Conservation (phyloP, 2,797 vertebrate species). For the Mus minutoides region DNA sequence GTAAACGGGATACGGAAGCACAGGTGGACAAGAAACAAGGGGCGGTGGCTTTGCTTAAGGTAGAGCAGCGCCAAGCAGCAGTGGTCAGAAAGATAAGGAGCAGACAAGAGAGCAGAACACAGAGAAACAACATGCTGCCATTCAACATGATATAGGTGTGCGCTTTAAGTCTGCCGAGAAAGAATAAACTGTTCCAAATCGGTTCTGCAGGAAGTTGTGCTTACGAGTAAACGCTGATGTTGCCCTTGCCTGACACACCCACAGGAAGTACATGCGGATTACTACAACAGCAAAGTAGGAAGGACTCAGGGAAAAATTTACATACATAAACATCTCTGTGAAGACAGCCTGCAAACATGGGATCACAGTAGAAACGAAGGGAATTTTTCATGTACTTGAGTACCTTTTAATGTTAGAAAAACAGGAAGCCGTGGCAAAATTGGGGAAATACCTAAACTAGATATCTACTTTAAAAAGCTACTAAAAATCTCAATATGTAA, state of each 20-base stretch:
- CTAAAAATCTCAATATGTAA: constrained; percentile 26
- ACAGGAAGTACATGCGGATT: not conserved
- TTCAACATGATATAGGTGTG: too few relatives aligned
- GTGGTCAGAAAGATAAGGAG: not conserved
- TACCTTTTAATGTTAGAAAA: constrained; percentile 12
- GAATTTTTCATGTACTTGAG: not conserved
- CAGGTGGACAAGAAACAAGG: not conserved
- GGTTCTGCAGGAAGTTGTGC: not conserved
- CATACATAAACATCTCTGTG: not conserved
- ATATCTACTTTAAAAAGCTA: not conserved
- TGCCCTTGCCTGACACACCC: rapidly evolving
- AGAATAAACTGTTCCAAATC: not conserved
- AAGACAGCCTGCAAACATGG: not conserved
- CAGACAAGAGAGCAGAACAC: not conserved
- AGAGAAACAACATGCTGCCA: too few relatives aligned
- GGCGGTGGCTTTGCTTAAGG: too few relatives aligned
- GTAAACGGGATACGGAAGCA: not conserved
- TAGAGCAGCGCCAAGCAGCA: rapidly evolving
- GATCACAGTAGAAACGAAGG: not conserved
- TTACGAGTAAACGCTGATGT: not conserved
- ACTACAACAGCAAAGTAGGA: not conserved
- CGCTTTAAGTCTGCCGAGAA: not conserved
- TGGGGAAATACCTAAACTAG: not conserved
- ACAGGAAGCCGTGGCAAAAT: not conserved
- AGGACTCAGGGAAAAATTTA: not conserved